Base-by-base conservation (phyloP, 2,113 vertebrate genomes). In the Camelus bactrianus region DNA sequence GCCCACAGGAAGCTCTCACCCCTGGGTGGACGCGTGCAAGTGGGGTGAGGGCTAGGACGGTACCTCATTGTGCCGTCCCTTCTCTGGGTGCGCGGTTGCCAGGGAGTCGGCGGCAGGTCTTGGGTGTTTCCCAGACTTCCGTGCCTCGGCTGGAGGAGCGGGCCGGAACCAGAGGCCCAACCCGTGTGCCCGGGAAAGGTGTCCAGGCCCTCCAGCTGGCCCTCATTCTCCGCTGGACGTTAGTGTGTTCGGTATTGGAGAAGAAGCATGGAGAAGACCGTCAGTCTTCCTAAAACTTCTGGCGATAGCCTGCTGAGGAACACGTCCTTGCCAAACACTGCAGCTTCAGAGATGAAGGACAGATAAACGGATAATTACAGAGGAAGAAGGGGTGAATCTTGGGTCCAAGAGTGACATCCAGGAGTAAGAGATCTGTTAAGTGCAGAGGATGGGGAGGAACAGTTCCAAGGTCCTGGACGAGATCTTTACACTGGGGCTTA, bases 61-160 rank as follows among this genome's bases (percentile, higher is more conserved):
- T 60, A 24, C 13, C 91, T 87, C 92, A 89, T 77, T 93, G 73
- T 97, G 86, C 42, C 60, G 62, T 86, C 26, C 24, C 28, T 10
- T 0, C 32, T 76, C 73, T 15, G n/a, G 52, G 32, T 2, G 64
- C 76, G 3, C 15, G 50, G 64, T 92, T 72, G 50, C 76, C 81
- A 54, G 73, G 76, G 72, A 82, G 73, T 84, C 8, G 1, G 87
- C 60, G 58, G n/a, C 92, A 56, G 87, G 86, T 86, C 15, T 0
- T 17, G n/a, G 24, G 22, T 60, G 50, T 62, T 75, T 91, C 60
- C 69, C 19, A 77, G 67, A 79, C 81, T 75, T 81, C 93, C 62
- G 4, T 4, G 32, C 20, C 28, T 8, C 2, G 13, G 3, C 26
- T 65, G 20, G 26, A 81, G n/a, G 13, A 82, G 32, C 0, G 0